Conservation (phyloP, 2,113 vertebrate species). For the Redunca redunca region DNA sequence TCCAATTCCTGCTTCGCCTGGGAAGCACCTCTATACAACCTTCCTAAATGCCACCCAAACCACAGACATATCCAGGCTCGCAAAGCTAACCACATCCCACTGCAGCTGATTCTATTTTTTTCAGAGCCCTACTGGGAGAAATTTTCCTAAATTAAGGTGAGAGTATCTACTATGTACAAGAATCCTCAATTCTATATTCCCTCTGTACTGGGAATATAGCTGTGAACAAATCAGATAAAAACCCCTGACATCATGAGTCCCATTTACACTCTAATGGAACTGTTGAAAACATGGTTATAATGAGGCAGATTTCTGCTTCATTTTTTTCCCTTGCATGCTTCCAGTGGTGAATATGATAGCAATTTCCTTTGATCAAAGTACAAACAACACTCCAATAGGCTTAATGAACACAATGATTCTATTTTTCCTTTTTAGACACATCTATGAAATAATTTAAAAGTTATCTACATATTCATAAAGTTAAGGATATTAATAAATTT, state of each 20-base stretch:
- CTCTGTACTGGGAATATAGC: not conserved
- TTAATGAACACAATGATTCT: not conserved
- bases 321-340: not conserved
- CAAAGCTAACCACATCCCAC: not conserved
- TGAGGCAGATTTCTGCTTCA: not conserved
- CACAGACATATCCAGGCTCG: fast-evolving
- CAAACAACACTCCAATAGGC: not conserved
- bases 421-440: not conserved
- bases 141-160: not conserved
- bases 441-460: not conserved
- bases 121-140: not conserved
- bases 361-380: not conserved
- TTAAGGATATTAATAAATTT: not conserved
- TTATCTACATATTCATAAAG: not conserved
- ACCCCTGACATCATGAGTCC: fast-evolving
- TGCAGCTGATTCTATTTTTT: not conserved
- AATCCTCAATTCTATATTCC: not conserved
- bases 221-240: not conserved
- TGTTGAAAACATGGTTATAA: not conserved
- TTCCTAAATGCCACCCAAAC: not conserved
- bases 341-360: not conserved
- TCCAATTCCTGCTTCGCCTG: not conserved
- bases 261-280: not conserved
- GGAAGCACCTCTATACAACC: not conserved
- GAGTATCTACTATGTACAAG: not conserved